Base-by-base conservation (phyloP, 2,797 vertebrate species). In the Falco biarmicus region DNA sequence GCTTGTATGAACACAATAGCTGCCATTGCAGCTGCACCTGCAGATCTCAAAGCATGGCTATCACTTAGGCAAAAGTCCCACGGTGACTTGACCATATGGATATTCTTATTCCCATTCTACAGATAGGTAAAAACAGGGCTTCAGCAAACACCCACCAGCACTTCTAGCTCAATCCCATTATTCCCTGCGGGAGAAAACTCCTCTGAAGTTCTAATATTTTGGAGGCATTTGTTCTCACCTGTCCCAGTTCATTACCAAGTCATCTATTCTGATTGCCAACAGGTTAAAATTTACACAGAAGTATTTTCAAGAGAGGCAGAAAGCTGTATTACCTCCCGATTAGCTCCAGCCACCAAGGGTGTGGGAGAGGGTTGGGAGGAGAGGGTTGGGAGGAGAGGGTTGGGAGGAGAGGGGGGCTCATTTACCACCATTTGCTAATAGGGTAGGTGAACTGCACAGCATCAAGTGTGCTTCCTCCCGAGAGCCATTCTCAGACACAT, bases 381-480 rank as follows among this genome's bases (percentile, higher is more conserved):
- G 75, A 85, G 19, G 18, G 10, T 0, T 84, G 77, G 85, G 34
- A 34, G 73, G 91, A 94, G 75, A 85, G 19, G 18, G 10, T 0
- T 84, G 77, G 85, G 57, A 91, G 51, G 45, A 45, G 50, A 47
- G 24, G 48, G 26, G 59, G 73, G 84, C 86, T 81, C 66, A 32
- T 91, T 95, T 94, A 75, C 84, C 64, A 53, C 68, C 50, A 12
- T 83, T 95, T n/a, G 29, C 74, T 92, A 94, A 95, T 81, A 64
- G 74, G 31, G 56, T 54, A 95, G 78, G 85, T 93, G 95, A 95
- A 86, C 78, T 51, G 53, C 69, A 43, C 54, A 66, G 84, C 51
- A 4, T 60, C 61, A 86, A 93, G 86, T 47, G 73, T 71, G 39
- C 66, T 78, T 82, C 66, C 88, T 96, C 93, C 47, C 2, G 81